Evolutionary conservation across 2,113 vertebrate genomes (phyloP).

Genomic region (Cricetomys ansorgei): DNA sequence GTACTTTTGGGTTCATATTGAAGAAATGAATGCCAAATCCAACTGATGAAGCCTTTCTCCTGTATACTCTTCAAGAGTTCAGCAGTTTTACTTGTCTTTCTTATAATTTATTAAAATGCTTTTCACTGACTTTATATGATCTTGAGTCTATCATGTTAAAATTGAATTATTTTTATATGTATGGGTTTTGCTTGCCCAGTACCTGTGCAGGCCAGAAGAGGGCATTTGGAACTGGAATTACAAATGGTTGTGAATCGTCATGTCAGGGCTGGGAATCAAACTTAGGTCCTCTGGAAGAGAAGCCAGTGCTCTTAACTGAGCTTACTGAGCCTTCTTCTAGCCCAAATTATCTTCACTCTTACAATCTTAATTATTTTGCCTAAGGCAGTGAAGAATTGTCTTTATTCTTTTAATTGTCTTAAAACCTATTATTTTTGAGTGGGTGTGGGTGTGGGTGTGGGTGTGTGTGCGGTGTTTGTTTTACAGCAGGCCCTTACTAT

Average conservation of each 20-base stretch:
- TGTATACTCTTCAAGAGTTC: neutral
- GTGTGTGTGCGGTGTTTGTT: neutral
- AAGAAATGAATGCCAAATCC: neutral
- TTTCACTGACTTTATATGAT: neutral
- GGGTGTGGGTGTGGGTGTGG: neutral
- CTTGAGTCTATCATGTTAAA: neutral
- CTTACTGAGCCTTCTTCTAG: neutral
- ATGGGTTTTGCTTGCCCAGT: neutral
- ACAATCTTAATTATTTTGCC: neutral
- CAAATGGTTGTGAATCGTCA: neutral
- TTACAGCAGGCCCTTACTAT: neutral
- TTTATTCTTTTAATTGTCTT: neutral
- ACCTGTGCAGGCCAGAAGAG: neutral
- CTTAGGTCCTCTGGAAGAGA: neutral
- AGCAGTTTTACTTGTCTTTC: neutral
- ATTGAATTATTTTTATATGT: neutral
- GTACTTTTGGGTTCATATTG: neutral
- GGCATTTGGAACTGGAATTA: neutral
- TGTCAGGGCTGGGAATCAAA: neutral
- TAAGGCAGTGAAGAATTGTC: neutral
- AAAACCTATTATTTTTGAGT: neutral
- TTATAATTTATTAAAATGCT: constrained; percentile 1
- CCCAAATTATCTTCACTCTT: neutral
- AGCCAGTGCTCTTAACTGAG: neutral
- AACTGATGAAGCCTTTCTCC: neutral